Percentiles rank a stretch among this genome's conserved stretches.
Evolutionary conservation across 2,113 vertebrate genomes (phyloP).

Genomic region (Lontra canadensis): DNA sequence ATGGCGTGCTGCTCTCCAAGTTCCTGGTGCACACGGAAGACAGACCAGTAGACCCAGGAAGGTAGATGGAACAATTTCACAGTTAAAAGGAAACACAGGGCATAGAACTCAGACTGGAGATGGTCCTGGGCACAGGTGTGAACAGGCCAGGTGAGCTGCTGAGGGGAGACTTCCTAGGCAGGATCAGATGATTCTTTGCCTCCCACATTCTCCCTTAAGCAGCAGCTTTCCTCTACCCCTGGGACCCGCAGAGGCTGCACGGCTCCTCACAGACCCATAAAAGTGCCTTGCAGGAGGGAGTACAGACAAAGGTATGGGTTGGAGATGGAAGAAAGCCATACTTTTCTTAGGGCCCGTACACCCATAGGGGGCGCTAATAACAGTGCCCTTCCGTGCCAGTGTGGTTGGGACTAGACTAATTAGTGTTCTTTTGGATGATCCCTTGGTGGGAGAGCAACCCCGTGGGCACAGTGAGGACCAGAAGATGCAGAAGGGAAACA

Average conservation of each 20-base stretch:
- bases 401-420: not conserved
- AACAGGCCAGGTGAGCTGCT: not conserved
- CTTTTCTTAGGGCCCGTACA: not conserved
- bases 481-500: not conserved
- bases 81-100: no score
- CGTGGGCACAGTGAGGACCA: not conserved
- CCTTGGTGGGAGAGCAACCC: not conserved
- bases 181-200: not conserved
- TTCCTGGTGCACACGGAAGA: accelerated
- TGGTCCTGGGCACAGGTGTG: not conserved
- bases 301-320: accelerated
- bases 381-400: not conserved
- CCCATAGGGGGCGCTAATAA: not conserved
- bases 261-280: not conserved
- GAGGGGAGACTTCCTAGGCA: not conserved
- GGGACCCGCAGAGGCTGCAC: not conserved
- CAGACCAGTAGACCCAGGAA: not conserved
- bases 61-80: not conserved
- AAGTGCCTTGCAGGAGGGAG: not conserved
- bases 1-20: accelerated
- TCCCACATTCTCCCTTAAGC: not conserved
- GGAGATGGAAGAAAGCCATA: not conserved
- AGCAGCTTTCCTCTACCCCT: not conserved
- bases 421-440: not conserved
- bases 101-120: not conserved